These are phyloP conservation scores for Hemiscyllium ocellatum DNA, from an alignment of 2,113 vertebrate species.

Conservation along the genomic window DNA sequence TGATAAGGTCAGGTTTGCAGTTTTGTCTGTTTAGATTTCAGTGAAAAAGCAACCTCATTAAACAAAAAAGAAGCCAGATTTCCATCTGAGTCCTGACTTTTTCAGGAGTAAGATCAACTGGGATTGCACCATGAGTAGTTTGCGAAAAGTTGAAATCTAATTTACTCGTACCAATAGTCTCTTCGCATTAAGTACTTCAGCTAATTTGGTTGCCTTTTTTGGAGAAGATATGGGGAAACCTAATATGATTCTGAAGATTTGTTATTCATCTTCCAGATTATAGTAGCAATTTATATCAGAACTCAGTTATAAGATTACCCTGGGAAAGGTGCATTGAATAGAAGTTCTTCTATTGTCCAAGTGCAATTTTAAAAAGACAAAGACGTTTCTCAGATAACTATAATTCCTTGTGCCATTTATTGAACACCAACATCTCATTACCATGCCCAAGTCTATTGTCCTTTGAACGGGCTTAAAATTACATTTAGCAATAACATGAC, in stretches of 20 bases:
- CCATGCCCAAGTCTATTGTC: background rate
- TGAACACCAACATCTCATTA: background rate
- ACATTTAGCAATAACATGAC: background rate
- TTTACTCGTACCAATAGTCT: background rate
- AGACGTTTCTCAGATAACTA: background rate
- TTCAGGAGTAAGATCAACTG: too few species aligned
- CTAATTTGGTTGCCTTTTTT: background rate
- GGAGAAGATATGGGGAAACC: background rate
- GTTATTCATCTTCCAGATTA: background rate
- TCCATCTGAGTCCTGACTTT: too few species aligned
- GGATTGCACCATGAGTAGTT: too few species aligned
- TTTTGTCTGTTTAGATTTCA: too few species aligned
- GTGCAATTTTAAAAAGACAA: background rate
- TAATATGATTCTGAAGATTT: background rate
- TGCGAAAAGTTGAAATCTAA: background rate
- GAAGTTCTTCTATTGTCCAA: background rate
- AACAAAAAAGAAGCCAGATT: too few species aligned
- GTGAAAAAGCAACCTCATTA: too few species aligned
- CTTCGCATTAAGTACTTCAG: background rate
- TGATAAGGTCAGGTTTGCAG: too few species aligned
- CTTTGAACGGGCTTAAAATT: background rate
- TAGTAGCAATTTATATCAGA: background rate
- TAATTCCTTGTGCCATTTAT: background rate
- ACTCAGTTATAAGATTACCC: background rate
- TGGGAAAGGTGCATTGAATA: background rate